Base-by-base conservation (phyloP, 2,888 invertebrate genomes). In the Acrocera orbiculus region DNA sequence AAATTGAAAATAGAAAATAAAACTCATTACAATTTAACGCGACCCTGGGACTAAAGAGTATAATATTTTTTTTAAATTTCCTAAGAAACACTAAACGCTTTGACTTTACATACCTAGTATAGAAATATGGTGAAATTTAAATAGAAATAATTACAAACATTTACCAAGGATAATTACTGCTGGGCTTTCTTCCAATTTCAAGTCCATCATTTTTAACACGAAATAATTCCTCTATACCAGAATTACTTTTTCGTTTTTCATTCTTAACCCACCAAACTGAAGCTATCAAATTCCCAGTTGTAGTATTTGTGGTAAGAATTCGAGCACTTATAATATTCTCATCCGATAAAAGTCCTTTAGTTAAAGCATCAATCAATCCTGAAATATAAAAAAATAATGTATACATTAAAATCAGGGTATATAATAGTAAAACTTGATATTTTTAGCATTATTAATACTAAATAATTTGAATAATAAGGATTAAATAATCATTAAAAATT, bases 361-460 rank as follows among this genome's bases (percentile, higher is more conserved):
- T 72, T 39, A 82, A 67, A 14, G 76, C 79, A 56, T 77, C 76
- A 43, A 78, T 67, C 34, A 78, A 63, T 41, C 74, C 79, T 80
- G 62, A 13, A 56, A 46, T 40, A n/a, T 32, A 32, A 27, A 35
- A n/a, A 25, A 16, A 16, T n/a, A n/a, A n/a, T n/a, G n/a, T n/a
- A n/a, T n/a, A n/a, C n/a, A n/a, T n/a, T n/a, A n/a, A n/a, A n/a
- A n/a, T n/a, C n/a, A n/a, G n/a, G n/a, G n/a, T n/a, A n/a, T n/a
- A n/a, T n/a, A n/a, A n/a, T n/a, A n/a, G n/a, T n/a, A n/a, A n/a
- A n/a, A n/a, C n/a, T n/a, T n/a, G n/a, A n/a, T n/a, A n/a, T n/a
- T n/a, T n/a, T n/a, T n/a, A n/a, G n/a, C n/a, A n/a, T n/a, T n/a
- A n/a, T n/a, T n/a, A n/a, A n/a, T n/a, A n/a, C n/a, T n/a, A n/a